These are phyloP conservation scores for Tachycineta bicolor DNA, from an alignment of 2,113 vertebrate species.

Conservation along the genomic window DNA sequence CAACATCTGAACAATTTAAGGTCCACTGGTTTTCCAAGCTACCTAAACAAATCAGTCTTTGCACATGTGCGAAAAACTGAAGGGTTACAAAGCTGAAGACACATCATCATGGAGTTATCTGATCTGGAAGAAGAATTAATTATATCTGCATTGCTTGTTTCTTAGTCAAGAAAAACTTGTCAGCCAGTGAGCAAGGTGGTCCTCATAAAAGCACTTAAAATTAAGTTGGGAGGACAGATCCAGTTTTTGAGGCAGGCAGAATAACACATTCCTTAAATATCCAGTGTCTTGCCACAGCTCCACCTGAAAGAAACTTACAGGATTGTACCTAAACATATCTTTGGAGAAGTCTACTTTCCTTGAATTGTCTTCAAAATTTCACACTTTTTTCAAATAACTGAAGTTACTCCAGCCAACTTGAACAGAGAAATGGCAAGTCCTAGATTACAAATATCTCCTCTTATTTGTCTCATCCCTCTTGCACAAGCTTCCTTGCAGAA, in stretches of 20 bases:
- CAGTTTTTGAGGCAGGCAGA: not conserved
- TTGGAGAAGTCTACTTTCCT: not conserved
- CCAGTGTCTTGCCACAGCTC: not conserved
- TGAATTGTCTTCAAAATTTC: not conserved
- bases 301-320: not conserved
- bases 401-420: not conserved
- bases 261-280: not conserved
- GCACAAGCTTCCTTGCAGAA: not conserved
- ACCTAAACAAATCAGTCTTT: not conserved
- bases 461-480: not conserved
- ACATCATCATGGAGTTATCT: not conserved
- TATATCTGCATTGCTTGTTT: rapidly evolving
- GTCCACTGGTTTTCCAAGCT: not conserved
- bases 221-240: not conserved
- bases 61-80: not conserved
- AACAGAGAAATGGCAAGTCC: not conserved
- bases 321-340: not conserved
- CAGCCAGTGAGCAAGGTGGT: not conserved
- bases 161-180: not conserved
- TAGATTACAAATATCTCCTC: not conserved
- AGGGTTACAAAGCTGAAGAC: not conserved
- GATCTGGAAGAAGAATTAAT: not conserved
- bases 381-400: not conserved
- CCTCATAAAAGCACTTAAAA: not conserved
- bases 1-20: not conserved